Evolutionary conservation across 2,888 invertebrate genomes (phyloP).

Genomic region (Caradrina clavipalpis): DNA sequence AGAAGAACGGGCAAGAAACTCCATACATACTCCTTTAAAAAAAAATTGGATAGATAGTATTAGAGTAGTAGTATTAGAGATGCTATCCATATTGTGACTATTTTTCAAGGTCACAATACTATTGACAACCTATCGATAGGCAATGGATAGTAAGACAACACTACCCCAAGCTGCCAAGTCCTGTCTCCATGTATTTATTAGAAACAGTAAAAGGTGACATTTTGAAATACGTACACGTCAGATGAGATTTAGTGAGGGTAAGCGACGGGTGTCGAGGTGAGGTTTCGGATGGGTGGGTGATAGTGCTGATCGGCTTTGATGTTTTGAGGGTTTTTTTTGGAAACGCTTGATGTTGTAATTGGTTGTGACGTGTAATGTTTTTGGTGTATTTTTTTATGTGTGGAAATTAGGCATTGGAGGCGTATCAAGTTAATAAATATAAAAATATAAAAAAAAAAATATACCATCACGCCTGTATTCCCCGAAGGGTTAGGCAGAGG

Average conservation of each 20-base stretch:
- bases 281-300: slow-evolving; percentile 45
- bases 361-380: slow-evolving; percentile 7
- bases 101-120: no score
- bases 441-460: no score
- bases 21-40: no score
- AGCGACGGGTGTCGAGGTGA: slow-evolving; percentile 47
- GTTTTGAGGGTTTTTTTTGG: slow-evolving; percentile 27
- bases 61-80: no score
- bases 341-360: slow-evolving; percentile 23
- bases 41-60: no score
- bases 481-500: no score
- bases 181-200: slow-evolving; percentile 62
- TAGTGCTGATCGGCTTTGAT: slow-evolving; percentile 34
- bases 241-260: slow-evolving; percentile 51
- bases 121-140: no score
- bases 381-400: not conserved
- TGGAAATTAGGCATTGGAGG: not conserved
- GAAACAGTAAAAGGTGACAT: slow-evolving; percentile 53
- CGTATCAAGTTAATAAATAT: no score
- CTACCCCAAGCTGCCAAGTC: slow-evolving; percentile 43
- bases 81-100: no score
- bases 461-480: no score
- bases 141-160: no score
- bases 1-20: no score
- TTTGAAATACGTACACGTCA: slow-evolving; percentile 56